These are phyloP conservation scores for Aporophyla nigra DNA, from an alignment of 2,888 invertebrate species.

Conservation along the genomic window DNA sequence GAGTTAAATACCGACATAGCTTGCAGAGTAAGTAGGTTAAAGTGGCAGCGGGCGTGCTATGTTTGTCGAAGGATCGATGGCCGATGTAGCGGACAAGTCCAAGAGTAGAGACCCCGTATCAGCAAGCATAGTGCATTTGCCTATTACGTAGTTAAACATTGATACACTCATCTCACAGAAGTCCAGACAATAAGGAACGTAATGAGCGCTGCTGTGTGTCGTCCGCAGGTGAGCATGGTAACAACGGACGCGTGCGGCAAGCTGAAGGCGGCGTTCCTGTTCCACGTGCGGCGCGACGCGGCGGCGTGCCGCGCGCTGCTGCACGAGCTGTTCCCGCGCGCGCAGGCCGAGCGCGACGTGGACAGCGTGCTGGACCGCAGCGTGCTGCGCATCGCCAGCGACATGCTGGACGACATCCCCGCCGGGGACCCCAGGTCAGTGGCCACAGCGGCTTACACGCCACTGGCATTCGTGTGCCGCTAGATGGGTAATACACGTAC, in stretches of 20 bases:
- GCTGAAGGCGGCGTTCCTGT: slow-evolving; percentile 95
- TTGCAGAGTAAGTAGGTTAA: too few relatives aligned
- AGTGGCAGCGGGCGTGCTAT: too few relatives aligned
- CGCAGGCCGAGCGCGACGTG: slow-evolving; percentile 79
- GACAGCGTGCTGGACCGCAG: slow-evolving; percentile 83
- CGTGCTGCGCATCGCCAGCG: slow-evolving; percentile 91
- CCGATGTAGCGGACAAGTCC: too few relatives aligned
- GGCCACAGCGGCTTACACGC: neutral
- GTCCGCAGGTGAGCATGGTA: slow-evolving; percentile 77
- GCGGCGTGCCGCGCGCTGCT: slow-evolving; percentile 73
- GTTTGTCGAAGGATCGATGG: too few relatives aligned
- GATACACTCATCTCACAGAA: neutral
- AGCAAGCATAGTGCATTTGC: too few relatives aligned
- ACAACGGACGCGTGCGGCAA: slow-evolving; percentile 83
- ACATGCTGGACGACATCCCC: slow-evolving; percentile 96
- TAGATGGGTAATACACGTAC: neutral
- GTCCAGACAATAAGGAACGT: neutral
- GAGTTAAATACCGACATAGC: too few relatives aligned
- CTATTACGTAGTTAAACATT: neutral
- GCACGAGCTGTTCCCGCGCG: slow-evolving; percentile 78
- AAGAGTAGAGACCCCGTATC: too few relatives aligned
- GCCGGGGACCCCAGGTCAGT: slow-evolving; percentile 94
- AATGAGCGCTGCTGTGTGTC: neutral
- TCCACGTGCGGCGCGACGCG: slow-evolving; percentile 92
- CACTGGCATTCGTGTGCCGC: neutral